Evolutionary conservation across 2,888 invertebrate species (phyloP), one percentile per base, ranked within the genome.

Genomic region (Polylopha cassiicola): DNA sequence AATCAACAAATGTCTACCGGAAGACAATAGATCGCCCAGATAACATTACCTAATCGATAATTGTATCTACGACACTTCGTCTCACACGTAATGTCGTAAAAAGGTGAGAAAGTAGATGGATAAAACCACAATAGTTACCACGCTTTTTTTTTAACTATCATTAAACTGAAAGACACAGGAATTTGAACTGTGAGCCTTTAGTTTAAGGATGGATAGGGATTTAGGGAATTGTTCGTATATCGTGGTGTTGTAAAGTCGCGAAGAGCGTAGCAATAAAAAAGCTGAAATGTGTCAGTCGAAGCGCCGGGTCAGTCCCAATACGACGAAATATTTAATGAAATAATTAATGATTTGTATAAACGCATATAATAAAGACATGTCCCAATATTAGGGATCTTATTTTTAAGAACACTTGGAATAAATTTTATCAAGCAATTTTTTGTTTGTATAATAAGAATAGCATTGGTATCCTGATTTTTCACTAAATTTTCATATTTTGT

Each of bases 31-130:
- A 85, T 85, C 74, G 62, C 29, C 59, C 58, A 57, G 85, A 85
- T 85, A 85, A 79, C 72, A 75, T 80, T 75, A 79, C 80, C 76
- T 82, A 84, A 85, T 85, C 85, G 84, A 85, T 85, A 85, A 82
- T 84, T 77, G 78, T 84, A 84, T 82, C 84, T 80, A 70, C 70
- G 82, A 81, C 81, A 82, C 79, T 78, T 73, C 71, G 67, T 73
- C 69, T 77, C 81, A 75, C 84, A 79, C 81, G 78, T 73, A 68
- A 68, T 62, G 59, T 77, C 80, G 81, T 85, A 84, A 85, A 84
- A 82, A 84, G 77, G 81, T 85, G 84, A 81, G 84, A 84, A 82
- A 85, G 81, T 76, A 77, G 63, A 61, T 71, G 65, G 82, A 82
- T 84, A 84, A 82, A 81, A 81, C 70, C 73, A 70, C 69, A 65